Base-by-base conservation (phyloP, 2,113 vertebrate species). In the Scopus umbretta region DNA sequence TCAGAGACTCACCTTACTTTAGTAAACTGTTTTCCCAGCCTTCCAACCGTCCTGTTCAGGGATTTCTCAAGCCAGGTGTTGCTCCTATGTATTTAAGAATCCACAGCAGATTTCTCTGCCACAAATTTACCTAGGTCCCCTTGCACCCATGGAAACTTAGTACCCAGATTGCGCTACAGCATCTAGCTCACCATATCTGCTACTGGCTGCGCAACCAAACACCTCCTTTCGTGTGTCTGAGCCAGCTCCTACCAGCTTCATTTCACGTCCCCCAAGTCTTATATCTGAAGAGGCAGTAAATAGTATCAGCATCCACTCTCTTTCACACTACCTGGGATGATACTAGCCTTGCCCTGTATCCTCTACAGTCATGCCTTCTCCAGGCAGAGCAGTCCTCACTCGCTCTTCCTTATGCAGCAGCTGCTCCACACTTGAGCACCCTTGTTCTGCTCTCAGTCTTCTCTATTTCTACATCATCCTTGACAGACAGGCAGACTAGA, bases 141-240 rank as follows among this genome's bases (percentile, higher is more conserved):
- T 45, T 14, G 20, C 65, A 38, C 15, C 17, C 58, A 6, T 0
- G 0, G 2, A 36, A 36, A 8, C 45, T 6, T 27, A 9, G 53
- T 8, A 40, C 25, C 13, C n/a, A 45, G n/a, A 29, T 8, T 5
- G 14, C 29, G 21, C 42, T 22, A 9, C 36, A 65, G 58, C 40
- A 52, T 5, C 32, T 3, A 11, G 20, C 62, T 34, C 45, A 11
- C 23, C 52, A 2, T 2, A 4, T 6, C 55, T 49, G 45, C 59
- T 29, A 13, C 50, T 2, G 25, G 6, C 45, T 29, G 49, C 63
- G 63, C 70, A 27, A 8, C 16, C 32, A 16, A 15, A 68, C 11
- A 20, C 17, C 40, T 53, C 66, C n/a, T 16, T 20, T 8, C 3
- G 2, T 4, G 1, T 10, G 21, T 6, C 71, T 32, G 18, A 70